A percentile compares a stretch with the other conserved stretches of the same genome.
phyloP scores from a whole-genome alignment of 2,888 invertebrate species.

The Resseliella maxima region DNA sequence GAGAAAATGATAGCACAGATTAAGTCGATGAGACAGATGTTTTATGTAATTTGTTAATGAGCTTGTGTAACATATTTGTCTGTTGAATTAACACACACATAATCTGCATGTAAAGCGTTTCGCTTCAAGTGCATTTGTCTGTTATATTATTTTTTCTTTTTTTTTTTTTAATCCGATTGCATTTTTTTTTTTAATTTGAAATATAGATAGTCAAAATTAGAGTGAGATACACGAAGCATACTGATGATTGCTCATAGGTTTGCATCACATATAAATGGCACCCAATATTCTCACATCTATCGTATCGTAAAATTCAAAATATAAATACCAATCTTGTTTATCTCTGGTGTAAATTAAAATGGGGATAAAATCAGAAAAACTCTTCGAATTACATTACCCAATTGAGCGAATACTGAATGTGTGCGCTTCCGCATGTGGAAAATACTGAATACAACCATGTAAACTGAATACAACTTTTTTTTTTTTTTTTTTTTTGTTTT shows the following conservation, averaged over 20 bases:
- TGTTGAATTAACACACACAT: constrained; percentile 44
- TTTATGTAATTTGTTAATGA: constrained; percentile 47
- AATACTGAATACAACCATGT: not conserved
- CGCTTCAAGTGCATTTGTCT: constrained; percentile 35
- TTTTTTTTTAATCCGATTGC: constrained; percentile 16
- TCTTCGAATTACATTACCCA: constrained; percentile 24
- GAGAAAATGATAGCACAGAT: too few relatives aligned
- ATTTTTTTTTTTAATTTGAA: constrained; percentile 34
- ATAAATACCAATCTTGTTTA: constrained; percentile 37
- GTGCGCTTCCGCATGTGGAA: not conserved
- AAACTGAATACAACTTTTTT: not conserved
- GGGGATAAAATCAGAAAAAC: constrained; percentile 41
- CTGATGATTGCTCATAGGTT: not conserved
- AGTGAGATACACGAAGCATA: not conserved
- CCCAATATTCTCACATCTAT: too few relatives aligned
- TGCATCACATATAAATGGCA: too few relatives aligned
- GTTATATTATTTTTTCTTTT: too few relatives aligned
- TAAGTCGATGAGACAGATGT: not conserved
- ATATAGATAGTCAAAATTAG: too few relatives aligned
- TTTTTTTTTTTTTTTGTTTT: not conserved
- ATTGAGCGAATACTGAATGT: not conserved
- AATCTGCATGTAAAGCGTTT: constrained; percentile 11
- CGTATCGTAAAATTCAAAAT: too few relatives aligned
- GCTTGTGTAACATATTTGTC: not conserved
- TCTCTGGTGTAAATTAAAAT: constrained; percentile 6